These are phyloP conservation scores for Cryptoblepharus egeriae DNA, from an alignment of 2,797 vertebrate genomes.

Conservation along the genomic window DNA sequence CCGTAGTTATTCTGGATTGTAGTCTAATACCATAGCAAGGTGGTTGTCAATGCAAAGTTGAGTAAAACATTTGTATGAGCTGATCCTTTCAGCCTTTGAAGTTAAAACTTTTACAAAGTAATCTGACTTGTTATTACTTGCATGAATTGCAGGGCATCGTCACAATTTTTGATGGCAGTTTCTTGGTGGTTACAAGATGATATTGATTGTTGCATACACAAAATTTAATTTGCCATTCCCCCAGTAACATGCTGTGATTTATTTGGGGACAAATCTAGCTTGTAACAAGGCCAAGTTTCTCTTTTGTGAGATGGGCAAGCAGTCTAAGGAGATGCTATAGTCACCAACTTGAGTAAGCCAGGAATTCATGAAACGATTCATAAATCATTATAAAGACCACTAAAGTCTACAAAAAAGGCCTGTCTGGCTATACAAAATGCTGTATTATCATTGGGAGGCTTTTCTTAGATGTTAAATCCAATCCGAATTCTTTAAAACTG, in stretches of 20 bases:
- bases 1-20: too few relatives aligned
- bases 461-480: conserved; percentile 81
- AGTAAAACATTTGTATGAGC: background rate
- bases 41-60: background rate
- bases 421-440: conserved; percentile 68
- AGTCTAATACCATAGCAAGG: background rate
- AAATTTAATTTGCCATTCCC: conserved; percentile 81
- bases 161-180: conserved; percentile 71
- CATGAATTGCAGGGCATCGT: conserved; percentile 47
- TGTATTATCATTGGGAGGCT: conserved; percentile 69
- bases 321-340: conserved; percentile 83
- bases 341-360: conserved; percentile 78
- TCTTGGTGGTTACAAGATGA: conserved; percentile 79
- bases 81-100: conserved; percentile 6
- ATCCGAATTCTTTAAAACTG: conserved; percentile 80
- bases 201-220: conserved; percentile 80
- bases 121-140: conserved; percentile 34
- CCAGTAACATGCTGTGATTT: conserved; percentile 77
- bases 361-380: conserved; percentile 87
- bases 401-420: conserved; percentile 71
- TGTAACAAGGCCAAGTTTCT: conserved; percentile 76
- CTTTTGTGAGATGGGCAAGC: conserved; percentile 80
- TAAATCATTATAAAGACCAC: conserved; percentile 83
- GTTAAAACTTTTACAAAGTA: conserved; percentile 20
- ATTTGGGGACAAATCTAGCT: conserved; percentile 79